Evolutionary conservation across 2,113 vertebrate genomes (phyloP).

Genomic region (Syrrhaptes paradoxus): DNA sequence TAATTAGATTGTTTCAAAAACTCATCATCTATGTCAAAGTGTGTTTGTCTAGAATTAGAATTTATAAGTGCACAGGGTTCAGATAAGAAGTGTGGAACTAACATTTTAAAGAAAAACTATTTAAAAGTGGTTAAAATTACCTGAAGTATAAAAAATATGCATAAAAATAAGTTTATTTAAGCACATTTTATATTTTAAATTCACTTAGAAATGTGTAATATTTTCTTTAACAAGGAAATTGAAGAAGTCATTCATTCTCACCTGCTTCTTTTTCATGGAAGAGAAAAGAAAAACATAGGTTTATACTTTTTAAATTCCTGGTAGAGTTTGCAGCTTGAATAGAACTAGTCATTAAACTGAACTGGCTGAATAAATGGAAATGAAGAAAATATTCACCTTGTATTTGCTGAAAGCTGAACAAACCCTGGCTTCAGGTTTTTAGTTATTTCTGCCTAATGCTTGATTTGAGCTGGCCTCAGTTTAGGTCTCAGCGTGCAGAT

Average conservation of each 20-base stretch:
- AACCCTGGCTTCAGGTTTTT: background rate
- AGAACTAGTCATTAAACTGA: background rate
- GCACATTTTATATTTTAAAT: background rate
- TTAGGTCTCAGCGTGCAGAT: background rate
- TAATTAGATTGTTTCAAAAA: background rate
- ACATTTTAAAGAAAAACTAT: background rate
- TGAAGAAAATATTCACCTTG: background rate
- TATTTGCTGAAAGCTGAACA: background rate
- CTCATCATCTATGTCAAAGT: background rate
- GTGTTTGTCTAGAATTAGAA: background rate
- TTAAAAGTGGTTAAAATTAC: background rate
- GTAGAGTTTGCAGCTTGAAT: background rate
- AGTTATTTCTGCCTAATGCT: background rate
- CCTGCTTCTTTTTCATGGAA: background rate
- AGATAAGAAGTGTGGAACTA: background rate
- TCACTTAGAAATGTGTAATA: background rate
- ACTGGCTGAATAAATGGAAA: background rate
- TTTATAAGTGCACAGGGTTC: background rate
- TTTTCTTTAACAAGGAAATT: background rate
- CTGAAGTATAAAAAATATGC: background rate
- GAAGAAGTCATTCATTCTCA: background rate
- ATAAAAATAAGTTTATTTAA: background rate
- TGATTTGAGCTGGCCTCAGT: background rate
- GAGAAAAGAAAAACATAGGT: background rate
- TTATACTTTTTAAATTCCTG: background rate